Conservation (phyloP, 53 echinoderm and acorn worm genomes). For the Glandiceps talaboti region DNA sequence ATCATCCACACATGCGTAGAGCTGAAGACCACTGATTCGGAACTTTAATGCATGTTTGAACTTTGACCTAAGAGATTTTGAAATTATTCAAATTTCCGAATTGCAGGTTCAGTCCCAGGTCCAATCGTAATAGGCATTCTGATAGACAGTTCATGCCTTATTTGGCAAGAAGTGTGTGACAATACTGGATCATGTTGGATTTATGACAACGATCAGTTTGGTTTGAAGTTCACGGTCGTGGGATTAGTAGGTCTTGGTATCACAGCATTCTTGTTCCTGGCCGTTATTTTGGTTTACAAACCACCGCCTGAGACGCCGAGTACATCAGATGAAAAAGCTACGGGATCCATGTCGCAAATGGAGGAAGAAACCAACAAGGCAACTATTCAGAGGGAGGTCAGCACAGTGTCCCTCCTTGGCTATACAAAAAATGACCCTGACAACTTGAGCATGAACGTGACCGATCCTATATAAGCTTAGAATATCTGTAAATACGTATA, state of each 20-base stretch:
- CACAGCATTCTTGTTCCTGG: background rate
- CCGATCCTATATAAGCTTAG: no score
- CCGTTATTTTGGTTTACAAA: background rate
- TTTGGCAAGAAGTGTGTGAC: conserved; percentile 12
- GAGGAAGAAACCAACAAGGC: background rate
- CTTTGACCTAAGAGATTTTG: no score
- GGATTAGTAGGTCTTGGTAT: background rate
- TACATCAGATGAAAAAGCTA: background rate
- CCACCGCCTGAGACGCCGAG: background rate
- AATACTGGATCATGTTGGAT: conserved; percentile 4
- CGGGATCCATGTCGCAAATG: background rate
- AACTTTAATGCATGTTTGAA: no score
- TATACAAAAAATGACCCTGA: background rate
- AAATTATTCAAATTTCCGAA: no score
- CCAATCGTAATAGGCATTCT: conserved; percentile 7
- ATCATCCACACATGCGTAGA: no score
- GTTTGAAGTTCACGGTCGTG: background rate
- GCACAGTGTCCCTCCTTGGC: background rate
- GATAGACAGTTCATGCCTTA: conserved; percentile 10
- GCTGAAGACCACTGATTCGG: no score
- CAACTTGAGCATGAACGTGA: no score
- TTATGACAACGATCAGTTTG: background rate
- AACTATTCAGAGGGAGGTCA: background rate
- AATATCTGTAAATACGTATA: no score
- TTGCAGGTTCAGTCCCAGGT: conserved; percentile 5